These are phyloP conservation scores for Telmatochromis sp. DNA, from an alignment of 2,113 vertebrate species.

Conservation along the genomic window DNA sequence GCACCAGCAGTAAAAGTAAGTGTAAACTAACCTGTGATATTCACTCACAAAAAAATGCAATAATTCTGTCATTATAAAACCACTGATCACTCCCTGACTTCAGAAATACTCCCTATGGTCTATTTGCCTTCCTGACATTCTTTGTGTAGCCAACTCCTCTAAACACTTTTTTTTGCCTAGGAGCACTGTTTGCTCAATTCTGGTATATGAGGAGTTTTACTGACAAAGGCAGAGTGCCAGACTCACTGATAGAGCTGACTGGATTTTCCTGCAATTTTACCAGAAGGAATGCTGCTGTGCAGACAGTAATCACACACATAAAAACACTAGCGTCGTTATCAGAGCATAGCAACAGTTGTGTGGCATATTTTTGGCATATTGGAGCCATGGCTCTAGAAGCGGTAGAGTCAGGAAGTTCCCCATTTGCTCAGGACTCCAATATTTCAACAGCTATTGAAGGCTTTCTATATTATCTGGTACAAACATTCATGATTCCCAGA, in stretches of 20 bases:
- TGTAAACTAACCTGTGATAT: neutral
- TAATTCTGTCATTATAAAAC: neutral
- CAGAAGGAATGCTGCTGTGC: constrained; percentile 6
- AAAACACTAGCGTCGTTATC: neutral
- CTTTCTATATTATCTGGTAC: neutral
- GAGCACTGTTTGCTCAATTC: neutral
- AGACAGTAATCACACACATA: neutral
- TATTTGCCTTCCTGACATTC: neutral
- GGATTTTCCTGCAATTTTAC: neutral
- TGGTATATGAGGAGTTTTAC: constrained; percentile 21
- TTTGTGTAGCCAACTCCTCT: neutral
- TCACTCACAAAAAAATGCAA: neutral
- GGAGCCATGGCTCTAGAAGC: neutral
- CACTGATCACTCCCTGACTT: neutral
- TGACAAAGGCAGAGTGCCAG: constrained; percentile 29
- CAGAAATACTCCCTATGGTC: neutral
- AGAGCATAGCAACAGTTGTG: neutral
- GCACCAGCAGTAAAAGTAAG: neutral
- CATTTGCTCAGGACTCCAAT: neutral
- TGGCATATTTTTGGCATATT: neutral
- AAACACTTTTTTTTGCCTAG: neutral
- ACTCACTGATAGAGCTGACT: constrained; percentile 3
- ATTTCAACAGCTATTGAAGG: neutral
- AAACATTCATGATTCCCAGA: neutral
- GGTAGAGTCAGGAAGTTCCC: neutral